Conservation (phyloP, 1,140 invertebrate genomes). For the Eriocheir sinensis region DNA sequence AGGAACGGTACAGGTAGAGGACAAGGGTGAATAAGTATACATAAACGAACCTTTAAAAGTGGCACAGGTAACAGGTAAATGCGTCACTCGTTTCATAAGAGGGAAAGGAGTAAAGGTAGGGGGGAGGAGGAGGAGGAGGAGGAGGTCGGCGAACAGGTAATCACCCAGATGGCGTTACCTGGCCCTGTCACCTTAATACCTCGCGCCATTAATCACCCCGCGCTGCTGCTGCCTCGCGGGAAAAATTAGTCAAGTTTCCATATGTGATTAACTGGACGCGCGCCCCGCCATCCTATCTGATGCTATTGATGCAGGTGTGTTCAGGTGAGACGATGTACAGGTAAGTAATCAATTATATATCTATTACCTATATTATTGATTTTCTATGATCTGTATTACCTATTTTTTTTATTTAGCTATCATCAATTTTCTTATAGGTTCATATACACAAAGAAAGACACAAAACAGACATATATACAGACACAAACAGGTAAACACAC, state of each 20-base stretch:
- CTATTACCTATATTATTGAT: no score
- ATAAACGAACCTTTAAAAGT: not conserved
- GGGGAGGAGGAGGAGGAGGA: no score
- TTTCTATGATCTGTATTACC: no score
- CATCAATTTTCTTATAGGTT: not conserved
- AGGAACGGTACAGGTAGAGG: no score
- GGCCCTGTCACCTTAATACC: not conserved
- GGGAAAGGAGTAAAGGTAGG: not conserved
- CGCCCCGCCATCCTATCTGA: not conserved
- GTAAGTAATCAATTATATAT: no score
- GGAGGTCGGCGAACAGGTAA: not conserved
- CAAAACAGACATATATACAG: not conserved
- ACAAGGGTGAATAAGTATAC: no score
- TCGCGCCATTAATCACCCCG: slow-evolving; percentile 48
- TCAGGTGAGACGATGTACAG: not conserved
- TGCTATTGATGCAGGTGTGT: not conserved
- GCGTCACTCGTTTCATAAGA: no score
- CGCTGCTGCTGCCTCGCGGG: not conserved
- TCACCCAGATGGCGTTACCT: slow-evolving; percentile 33
- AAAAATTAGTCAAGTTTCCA: slow-evolving; percentile 42
- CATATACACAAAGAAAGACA: not conserved
- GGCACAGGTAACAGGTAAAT: no score
- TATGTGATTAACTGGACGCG: not conserved
- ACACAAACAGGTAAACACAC: not conserved
- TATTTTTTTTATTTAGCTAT: not conserved